These are phyloP conservation scores for Mechanitis mazaeus DNA, from an alignment of 2,888 invertebrate genomes.

Conservation along the genomic window DNA sequence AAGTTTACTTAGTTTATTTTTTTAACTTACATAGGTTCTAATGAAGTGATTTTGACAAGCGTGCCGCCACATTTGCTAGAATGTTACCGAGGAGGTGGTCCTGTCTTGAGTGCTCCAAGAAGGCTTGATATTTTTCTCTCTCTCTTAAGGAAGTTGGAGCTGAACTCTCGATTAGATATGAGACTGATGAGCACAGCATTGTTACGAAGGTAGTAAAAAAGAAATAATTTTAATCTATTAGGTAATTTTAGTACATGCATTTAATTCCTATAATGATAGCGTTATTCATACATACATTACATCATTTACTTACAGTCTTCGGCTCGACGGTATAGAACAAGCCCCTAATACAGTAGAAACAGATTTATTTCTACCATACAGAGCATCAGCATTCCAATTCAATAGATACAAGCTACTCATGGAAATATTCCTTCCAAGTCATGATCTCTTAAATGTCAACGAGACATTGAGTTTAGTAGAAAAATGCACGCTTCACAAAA, in stretches of 20 bases:
- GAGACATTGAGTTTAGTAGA: conserved; percentile 62
- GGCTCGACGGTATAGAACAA: conserved; percentile 78
- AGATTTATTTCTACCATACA: conserved; percentile 73
- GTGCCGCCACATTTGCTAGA: conserved; percentile 76
- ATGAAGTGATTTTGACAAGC: conserved; percentile 52
- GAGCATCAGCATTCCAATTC: conserved; percentile 77
- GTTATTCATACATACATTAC: neutral
- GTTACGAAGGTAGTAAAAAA: conserved; percentile 70
- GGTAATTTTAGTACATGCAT: no score
- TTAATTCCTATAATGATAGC: no score
- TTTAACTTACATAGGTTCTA: conserved; percentile 37
- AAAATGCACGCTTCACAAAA: conserved; percentile 69
- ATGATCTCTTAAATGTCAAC: conserved; percentile 53
- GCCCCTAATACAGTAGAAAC: conserved; percentile 63
- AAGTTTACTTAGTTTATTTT: no score
- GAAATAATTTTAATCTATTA: no score
- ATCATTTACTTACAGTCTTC: conserved; percentile 59
- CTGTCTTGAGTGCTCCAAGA: conserved; percentile 69
- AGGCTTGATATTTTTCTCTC: conserved; percentile 78
- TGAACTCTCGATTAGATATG: conserved; percentile 70
- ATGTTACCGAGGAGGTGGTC: conserved; percentile 76
- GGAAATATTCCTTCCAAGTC: conserved; percentile 76
- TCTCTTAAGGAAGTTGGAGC: conserved; percentile 78
- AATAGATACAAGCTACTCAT: conserved; percentile 77
- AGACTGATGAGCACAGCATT: conserved; percentile 74